These are phyloP conservation scores for Crypturellus undulatus DNA, from an alignment of 2,113 vertebrate species.

Conservation along the genomic window DNA sequence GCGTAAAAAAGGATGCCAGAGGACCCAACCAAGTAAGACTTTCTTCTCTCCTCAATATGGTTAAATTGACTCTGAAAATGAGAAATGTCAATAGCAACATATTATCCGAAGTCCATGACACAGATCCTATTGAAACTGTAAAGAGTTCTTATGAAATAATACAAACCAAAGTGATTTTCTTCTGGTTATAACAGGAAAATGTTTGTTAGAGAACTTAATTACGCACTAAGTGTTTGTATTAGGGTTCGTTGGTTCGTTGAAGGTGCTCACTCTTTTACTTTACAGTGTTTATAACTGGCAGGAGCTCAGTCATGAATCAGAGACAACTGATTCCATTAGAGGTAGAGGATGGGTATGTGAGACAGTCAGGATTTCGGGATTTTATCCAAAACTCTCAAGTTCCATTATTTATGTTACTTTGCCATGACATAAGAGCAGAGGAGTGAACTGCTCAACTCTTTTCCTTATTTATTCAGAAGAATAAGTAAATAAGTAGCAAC, in stretches of 20 bases:
- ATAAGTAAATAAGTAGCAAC: background rate
- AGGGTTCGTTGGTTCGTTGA: background rate
- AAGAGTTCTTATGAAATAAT: background rate
- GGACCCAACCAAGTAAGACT: constrained; percentile 84
- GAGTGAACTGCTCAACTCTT: background rate
- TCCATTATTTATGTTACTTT: background rate
- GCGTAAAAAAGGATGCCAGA: constrained; percentile 87
- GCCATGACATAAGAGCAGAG: background rate
- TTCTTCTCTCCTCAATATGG: background rate
- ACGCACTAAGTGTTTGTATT: background rate
- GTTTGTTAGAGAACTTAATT: background rate
- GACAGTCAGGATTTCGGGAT: background rate
- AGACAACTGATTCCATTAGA: background rate
- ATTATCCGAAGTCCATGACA: background rate
- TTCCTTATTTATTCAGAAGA: background rate
- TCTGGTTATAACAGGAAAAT: background rate
- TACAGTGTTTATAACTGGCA: background rate
- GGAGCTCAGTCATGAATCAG: background rate
- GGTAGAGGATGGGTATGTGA: background rate
- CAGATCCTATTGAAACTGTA: background rate
- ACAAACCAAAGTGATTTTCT: background rate
- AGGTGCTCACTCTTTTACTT: background rate
- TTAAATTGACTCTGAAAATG: background rate
- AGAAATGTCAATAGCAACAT: background rate
- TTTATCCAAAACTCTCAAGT: constrained; percentile 1